Base-by-base conservation (phyloP, 2,888 invertebrate genomes). In the Eremobia ochroleuca region DNA sequence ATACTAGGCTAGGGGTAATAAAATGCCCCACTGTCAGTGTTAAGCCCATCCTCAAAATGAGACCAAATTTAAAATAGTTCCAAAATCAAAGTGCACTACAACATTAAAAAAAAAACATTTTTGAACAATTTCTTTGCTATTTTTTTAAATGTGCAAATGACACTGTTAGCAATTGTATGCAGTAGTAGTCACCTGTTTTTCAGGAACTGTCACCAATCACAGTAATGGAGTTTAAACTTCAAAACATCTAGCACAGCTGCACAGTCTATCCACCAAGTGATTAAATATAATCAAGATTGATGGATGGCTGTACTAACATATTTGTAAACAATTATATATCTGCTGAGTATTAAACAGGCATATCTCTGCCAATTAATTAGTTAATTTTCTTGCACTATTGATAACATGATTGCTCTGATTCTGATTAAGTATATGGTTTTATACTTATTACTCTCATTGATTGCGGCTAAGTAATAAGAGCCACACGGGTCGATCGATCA, bases 271-370 rank as follows among this genome's bases (percentile, higher is more conserved):
- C 49, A 15, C 28, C 4, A 61, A 62, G 28, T 78, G 52, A 55
- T 34, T 69, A 21, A 43, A 40, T 18, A 68, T 18, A 64, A 68
- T 28, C 13, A 18, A 52, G 9, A 40, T 25, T 18, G 31, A 55
- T 40, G 37, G 18, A 43, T 40, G n/a, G 0, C 4, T 18, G 9
- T 46, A 31, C n/a, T 8, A 31, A 40, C 6, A 8, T 64, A 64
- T 69, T 79, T 69, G 58, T 79, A 73, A 73, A 79, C 80, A 80
- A 68, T 49, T 49, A 49, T 62, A 8, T 34, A 64, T 64, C 62
- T 49, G 40, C 43, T 0, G 5, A 67, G 21, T 43, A 52, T 43
- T 49, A 25, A 67, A 58, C 18, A 34, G 2, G 4, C 66, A 37
- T 61, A 52, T 58, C 61, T 79, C 25, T 40, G 58, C 62, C 13